Evolutionary conservation across 2,797 vertebrate genomes (phyloP), one percentile per base, ranked within the genome.

Genomic region (Semaprochilodus insignis): DNA sequence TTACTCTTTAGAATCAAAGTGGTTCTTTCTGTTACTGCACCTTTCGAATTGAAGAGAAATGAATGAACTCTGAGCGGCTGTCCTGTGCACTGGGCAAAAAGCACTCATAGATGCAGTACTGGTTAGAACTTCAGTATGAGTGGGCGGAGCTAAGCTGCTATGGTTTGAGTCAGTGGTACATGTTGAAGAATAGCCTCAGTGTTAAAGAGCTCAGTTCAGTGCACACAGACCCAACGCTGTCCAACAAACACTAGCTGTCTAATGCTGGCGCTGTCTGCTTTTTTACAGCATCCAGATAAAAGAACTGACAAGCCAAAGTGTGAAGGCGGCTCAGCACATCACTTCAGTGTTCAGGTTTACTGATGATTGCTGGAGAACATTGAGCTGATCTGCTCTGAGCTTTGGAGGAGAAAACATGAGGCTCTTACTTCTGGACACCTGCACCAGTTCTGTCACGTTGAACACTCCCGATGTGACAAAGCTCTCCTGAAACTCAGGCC

Each of bases 381-480:
- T 66, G 23, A 21, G 48, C 15, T 25, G 31, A 34, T 19, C 17
- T 69, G 34, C 36, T 67, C 31, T 44, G 11, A 55, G 52, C 10
- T 31, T 21, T 65, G 7, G 31, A 27, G 40, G 34, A 74, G 71
- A 55, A 51, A 67, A 51, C 34, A 69, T 15, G 74, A 82, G 13
- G 40, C 44, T 95, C 97, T 98, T 93, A 99, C 97, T 98, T 95
- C 97, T 96, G 74, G 97, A 99, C 85, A 99, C 97, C 81, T 98
- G 97, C 90, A 99, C 97, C 87, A 99, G 95, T 91, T 99, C 98
- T 0, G 96, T 97, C 91, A 99, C 98, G 44, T 96, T 99, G 95
- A 99, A 99, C 89, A 99, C 98, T 40, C 98, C 98, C 0, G 98
- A 99, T 54, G 97, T 98, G 91, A 98, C 92, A 3, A 99, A 99